These are phyloP conservation scores for Phallusia fumigata DNA, from an alignment of 23 tunicate species.

Conservation along the genomic window DNA sequence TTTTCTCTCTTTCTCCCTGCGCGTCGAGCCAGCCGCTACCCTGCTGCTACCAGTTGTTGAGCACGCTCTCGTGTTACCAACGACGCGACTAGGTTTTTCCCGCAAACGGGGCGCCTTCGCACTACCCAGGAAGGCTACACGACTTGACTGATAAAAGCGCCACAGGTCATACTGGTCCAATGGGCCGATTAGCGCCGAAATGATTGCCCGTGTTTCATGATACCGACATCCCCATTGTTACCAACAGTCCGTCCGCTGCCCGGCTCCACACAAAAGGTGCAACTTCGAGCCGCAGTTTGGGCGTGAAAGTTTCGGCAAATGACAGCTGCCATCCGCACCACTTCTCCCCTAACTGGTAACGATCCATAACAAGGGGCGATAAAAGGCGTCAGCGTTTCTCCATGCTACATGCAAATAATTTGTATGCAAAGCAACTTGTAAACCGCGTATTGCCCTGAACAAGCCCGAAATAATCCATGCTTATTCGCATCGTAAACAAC, in stretches of 20 bases:
- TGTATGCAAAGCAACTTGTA: too few species aligned
- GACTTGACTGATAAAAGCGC: conserved; percentile 7
- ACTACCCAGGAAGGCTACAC: conserved; percentile 7
- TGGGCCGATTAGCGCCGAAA: neutral
- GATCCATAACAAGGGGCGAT: too few species aligned
- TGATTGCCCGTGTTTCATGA: neutral
- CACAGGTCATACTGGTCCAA: conserved; percentile 1
- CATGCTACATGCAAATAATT: too few species aligned
- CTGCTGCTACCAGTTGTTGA: conserved; percentile 12
- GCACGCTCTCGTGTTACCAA: conserved; percentile 12
- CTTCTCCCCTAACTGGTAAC: too few species aligned
- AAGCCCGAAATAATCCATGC: too few species aligned
- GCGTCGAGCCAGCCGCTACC: conserved; percentile 3
- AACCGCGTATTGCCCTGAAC: too few species aligned
- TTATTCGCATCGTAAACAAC: too few species aligned
- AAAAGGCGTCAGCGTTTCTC: too few species aligned
- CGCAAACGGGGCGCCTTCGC: conserved; percentile 6
- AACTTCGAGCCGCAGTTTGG: neutral
- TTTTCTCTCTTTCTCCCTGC: neutral
- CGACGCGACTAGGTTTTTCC: conserved; percentile 14
- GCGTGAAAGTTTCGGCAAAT: neutral
- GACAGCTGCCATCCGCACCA: neutral
- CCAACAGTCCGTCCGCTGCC: neutral
- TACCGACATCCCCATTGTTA: neutral
- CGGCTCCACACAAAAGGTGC: neutral